These are phyloP conservation scores for Ceuthmochares aereus DNA, from an alignment of 2,113 vertebrate genomes.

Conservation along the genomic window DNA sequence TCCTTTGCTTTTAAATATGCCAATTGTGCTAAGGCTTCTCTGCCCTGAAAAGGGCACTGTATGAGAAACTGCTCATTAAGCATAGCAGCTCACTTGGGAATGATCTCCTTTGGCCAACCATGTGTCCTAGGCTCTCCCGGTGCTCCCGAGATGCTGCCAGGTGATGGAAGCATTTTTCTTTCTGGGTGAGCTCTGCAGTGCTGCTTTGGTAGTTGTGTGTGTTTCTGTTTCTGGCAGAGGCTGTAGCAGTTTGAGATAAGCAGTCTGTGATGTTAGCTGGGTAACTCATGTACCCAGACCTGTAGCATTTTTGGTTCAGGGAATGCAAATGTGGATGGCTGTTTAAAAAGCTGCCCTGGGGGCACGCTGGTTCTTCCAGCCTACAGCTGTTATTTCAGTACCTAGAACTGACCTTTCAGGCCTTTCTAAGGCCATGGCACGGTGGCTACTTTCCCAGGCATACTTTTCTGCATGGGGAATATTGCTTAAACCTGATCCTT, in stretches of 20 bases:
- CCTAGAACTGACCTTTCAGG: not conserved
- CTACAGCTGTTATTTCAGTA: not conserved
- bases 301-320: not conserved
- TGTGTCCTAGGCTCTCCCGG: not conserved
- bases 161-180: not conserved
- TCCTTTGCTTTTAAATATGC: not conserved
- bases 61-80: not conserved
- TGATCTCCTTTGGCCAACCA: not conserved
- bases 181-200: not conserved
- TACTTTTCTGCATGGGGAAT: not conserved
- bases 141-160: not conserved
- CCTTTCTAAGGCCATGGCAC: not conserved
- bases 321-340: not conserved
- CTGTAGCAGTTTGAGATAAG: not conserved
- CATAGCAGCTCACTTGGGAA: accelerated
- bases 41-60: not conserved
- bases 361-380: not conserved
- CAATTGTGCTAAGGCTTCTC: not conserved
- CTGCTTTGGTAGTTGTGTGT: not conserved
- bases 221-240: not conserved
- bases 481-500: not conserved
- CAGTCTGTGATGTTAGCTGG: not conserved
- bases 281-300: not conserved
- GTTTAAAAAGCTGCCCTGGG: not conserved
- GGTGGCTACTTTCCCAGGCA: not conserved